phyloP scores from a whole-genome alignment of 2,113 vertebrate species.

The Enhydra lutris region DNA sequence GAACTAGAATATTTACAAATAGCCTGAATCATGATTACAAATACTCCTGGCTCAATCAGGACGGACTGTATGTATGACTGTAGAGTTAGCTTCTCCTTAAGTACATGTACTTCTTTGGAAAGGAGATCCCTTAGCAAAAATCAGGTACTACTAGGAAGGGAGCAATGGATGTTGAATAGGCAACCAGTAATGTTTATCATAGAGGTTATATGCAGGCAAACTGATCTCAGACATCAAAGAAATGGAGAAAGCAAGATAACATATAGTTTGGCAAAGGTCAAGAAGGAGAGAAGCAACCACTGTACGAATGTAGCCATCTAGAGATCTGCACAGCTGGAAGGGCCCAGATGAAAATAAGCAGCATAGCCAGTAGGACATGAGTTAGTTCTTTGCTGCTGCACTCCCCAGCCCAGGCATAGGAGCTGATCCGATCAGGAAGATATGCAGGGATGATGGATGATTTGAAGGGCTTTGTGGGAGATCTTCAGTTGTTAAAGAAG shows the following conservation, averaged over 20 bases:
- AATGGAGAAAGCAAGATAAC: not conserved
- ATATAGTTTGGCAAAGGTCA: not conserved
- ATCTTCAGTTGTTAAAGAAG: not conserved
- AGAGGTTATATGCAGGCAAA: not conserved
- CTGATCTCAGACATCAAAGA: constrained; percentile 21
- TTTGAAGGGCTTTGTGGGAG: not conserved
- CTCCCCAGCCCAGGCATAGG: not conserved
- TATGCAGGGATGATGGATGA: not conserved
- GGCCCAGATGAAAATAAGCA: not conserved
- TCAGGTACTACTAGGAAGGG: not conserved
- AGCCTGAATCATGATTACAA: not conserved
- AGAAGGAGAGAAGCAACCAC: not conserved
- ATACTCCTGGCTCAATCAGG: not conserved
- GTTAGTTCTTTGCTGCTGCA: not conserved
- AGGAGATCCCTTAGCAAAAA: not conserved
- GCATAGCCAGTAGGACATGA: not conserved
- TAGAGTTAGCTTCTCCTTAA: not conserved
- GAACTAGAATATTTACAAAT: not conserved
- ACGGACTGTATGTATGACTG: not conserved
- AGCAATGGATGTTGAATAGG: not conserved
- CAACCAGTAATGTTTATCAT: not conserved
- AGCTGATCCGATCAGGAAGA: not conserved
- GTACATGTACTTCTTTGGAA: not conserved
- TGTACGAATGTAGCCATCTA: not conserved
- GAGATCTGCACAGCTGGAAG: not conserved